These are phyloP conservation scores for Habrosyne pyritoides DNA, from an alignment of 2,888 invertebrate genomes.

Conservation along the genomic window DNA sequence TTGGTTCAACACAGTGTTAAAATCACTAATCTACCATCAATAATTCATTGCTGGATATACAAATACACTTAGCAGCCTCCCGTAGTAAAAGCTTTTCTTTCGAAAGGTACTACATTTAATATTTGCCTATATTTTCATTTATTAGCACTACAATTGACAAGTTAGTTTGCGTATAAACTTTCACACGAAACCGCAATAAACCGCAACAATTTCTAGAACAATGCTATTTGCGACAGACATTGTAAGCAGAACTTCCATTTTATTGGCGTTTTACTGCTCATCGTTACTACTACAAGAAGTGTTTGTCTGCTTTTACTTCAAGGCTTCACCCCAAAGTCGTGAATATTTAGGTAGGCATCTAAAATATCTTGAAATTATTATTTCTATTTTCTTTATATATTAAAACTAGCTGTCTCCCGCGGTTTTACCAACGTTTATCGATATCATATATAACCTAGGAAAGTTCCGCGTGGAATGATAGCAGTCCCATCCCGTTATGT, in stretches of 20 bases:
- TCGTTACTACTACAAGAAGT: not conserved
- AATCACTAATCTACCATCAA: no score
- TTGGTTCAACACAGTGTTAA: no score
- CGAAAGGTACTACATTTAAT: not conserved
- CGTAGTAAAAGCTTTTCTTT: not conserved
- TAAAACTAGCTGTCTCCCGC: no score
- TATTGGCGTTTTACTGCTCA: conserved; percentile 13
- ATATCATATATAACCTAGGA: no score
- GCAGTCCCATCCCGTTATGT: no score
- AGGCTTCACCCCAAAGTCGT: not conserved
- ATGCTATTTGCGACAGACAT: conserved; percentile 20
- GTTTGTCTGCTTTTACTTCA: conserved; percentile 9
- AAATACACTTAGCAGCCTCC: no score
- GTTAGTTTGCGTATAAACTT: conserved; percentile 39
- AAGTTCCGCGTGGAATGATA: no score
- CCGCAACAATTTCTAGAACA: conserved; percentile 43
- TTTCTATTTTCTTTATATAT: no score
- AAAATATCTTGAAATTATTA: no score
- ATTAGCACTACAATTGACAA: not conserved
- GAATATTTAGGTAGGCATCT: not conserved
- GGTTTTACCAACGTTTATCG: no score
- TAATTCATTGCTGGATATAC: no score
- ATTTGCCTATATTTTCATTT: not conserved
- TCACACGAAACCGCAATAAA: conserved; percentile 46
- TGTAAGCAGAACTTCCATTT: conserved; percentile 16